These are phyloP conservation scores for Tachysurus vachellii DNA, from an alignment of 2,113 vertebrate species.

Conservation along the genomic window DNA sequence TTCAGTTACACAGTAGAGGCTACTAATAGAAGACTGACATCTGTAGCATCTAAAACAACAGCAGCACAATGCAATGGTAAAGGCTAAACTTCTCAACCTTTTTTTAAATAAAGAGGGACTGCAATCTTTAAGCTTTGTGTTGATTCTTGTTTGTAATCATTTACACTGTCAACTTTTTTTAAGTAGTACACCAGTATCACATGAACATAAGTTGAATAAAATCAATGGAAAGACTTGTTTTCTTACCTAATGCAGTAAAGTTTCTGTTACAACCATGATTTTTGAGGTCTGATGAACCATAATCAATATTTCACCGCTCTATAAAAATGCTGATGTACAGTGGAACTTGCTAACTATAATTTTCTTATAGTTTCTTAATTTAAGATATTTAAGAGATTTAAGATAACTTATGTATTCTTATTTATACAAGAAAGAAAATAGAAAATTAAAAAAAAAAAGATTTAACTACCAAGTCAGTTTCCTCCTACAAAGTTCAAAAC, in stretches of 20 bases:
- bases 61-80: constrained; percentile 31
- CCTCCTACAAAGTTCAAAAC: constrained; percentile 34
- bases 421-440: constrained; percentile 65
- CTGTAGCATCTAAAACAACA: constrained; percentile 10
- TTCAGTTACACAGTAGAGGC: neutral
- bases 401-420: constrained; percentile 66
- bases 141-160: neutral
- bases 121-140: neutral
- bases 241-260: constrained; percentile 7
- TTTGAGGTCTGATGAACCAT: constrained; percentile 39
- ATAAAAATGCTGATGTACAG: constrained; percentile 67
- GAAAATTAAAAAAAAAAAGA: constrained; percentile 50
- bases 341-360: constrained; percentile 54
- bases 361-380: constrained; percentile 69
- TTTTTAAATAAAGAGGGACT: constrained; percentile 10
- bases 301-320: constrained; percentile 42
- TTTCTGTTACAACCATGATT: constrained; percentile 48
- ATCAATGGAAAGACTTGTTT: neutral
- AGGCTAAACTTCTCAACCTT: constrained; percentile 12
- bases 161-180: neutral
- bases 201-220: constrained; percentile 16
- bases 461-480: neutral
- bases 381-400: constrained; percentile 68
- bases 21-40: neutral
- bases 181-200: neutral